phyloP scores from a whole-genome alignment of 2,888 invertebrate genomes.

The Torymus tubicola region DNA sequence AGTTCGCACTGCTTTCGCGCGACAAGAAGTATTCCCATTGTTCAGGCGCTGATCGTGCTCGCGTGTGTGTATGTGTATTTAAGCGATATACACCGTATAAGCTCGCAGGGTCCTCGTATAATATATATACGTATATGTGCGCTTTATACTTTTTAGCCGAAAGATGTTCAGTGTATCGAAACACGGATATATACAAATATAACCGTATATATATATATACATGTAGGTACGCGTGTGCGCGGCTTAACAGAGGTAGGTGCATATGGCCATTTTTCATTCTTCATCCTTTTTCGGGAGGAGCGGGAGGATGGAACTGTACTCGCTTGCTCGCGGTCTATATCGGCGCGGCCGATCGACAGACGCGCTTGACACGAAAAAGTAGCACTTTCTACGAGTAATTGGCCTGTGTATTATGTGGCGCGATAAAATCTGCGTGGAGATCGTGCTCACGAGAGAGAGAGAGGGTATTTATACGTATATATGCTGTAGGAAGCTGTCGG shows the following conservation, averaged over 20 bases:
- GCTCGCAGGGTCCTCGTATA: too few relatives aligned
- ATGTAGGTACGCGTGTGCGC: neutral
- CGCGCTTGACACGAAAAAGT: slow-evolving; percentile 27
- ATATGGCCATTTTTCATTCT: neutral
- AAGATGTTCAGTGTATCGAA: too few relatives aligned
- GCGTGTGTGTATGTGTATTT: too few relatives aligned
- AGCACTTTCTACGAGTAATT: slow-evolving; percentile 50
- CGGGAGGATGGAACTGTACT: neutral
- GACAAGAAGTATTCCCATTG: neutral
- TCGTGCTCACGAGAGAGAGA: neutral
- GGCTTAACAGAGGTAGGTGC: neutral
- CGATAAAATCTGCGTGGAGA: neutral
- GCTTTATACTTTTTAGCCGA: too few relatives aligned
- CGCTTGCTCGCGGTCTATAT: neutral
- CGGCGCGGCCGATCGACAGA: neutral
- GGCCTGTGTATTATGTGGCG: slow-evolving; percentile 17
- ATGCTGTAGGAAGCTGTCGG: neutral
- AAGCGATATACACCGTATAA: neutral
- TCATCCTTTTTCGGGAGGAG: neutral
- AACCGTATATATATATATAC: too few relatives aligned
- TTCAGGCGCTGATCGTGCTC: too few relatives aligned
- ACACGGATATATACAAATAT: too few relatives aligned
- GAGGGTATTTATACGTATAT: neutral
- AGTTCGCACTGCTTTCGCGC: slow-evolving; percentile 45
- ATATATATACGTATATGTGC: too few relatives aligned